Percentiles rank a stretch among this genome's conserved stretches.
phyloP scores from a whole-genome alignment of 1,140 invertebrate genomes.

The Phenacoccus solenopsis region DNA sequence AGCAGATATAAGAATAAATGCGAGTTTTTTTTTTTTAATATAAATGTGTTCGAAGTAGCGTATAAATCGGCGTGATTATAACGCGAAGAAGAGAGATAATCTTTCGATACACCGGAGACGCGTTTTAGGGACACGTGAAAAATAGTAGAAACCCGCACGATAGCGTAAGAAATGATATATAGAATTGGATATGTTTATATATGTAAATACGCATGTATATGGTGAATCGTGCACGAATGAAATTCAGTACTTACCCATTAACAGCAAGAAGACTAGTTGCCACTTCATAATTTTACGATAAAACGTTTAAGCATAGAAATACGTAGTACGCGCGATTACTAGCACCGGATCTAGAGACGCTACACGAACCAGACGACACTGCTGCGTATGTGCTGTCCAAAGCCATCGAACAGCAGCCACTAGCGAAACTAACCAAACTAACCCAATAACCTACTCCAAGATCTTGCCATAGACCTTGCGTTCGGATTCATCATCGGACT shows the following conservation, averaged over 20 bases:
- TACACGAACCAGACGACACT: conserved; percentile 1
- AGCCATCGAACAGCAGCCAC: conserved; percentile 15
- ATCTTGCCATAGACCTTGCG: conserved; percentile 8
- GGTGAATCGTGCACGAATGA: neutral
- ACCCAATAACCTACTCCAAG: conserved; percentile 16
- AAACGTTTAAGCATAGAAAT: neutral
- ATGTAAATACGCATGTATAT: too few relatives aligned
- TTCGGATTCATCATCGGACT: neutral
- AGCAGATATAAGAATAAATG: too few relatives aligned
- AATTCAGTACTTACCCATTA: conserved; percentile 13
- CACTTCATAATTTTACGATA: conserved; percentile 11
- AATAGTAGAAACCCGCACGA: too few relatives aligned
- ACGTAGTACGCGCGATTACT: neutral
- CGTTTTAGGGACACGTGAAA: too few relatives aligned
- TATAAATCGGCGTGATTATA: too few relatives aligned
- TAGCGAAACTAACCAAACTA: conserved; percentile 14
- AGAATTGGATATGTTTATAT: too few relatives aligned
- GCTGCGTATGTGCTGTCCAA: neutral
- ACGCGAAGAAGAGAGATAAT: too few relatives aligned
- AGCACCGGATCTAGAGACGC: neutral
- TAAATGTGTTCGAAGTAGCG: too few relatives aligned
- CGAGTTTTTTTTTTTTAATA: too few relatives aligned
- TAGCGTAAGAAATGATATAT: too few relatives aligned
- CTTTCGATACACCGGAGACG: too few relatives aligned
- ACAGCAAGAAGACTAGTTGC: conserved; percentile 14